These are phyloP conservation scores for Pseudomyrmex flavicornis DNA, from an alignment of 1,140 invertebrate genomes.

Conservation along the genomic window DNA sequence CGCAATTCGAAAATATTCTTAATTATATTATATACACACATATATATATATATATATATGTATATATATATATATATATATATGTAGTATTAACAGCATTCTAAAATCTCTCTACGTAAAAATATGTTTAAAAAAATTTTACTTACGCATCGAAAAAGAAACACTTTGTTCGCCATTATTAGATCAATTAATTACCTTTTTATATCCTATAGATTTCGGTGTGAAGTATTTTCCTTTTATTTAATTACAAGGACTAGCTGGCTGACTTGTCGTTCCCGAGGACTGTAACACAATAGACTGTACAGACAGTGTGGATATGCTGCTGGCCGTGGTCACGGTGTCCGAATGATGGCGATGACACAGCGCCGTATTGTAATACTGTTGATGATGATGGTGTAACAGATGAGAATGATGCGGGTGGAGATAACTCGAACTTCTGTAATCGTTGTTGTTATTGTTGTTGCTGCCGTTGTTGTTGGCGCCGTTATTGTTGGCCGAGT, in stretches of 20 bases:
- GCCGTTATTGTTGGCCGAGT: conserved; percentile 54
- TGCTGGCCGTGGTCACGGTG: conserved; percentile 49
- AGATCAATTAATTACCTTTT: conserved; percentile 1
- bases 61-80: too few species aligned
- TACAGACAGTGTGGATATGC: conserved; percentile 71
- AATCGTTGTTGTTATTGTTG: conserved; percentile 71
- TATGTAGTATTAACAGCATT: too few species aligned
- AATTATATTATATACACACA: too few species aligned
- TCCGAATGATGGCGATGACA: conserved; percentile 82
- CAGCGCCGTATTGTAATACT: conserved; percentile 84
- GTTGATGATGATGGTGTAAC: conserved; percentile 77
- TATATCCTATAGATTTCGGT: not conserved
- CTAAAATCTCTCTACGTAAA: too few species aligned
- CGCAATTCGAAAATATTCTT: too few species aligned
- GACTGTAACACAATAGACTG: conserved; percentile 79
- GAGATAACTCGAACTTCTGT: conserved; percentile 70
- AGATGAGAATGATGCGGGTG: conserved; percentile 64
- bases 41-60: too few species aligned
- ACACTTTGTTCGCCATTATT: too few species aligned
- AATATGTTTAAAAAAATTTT: too few species aligned
- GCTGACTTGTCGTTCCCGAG: conserved; percentile 75
- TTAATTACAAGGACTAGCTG: conserved; percentile 81
- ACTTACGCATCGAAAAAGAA: too few species aligned
- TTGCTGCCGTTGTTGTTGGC: conserved; percentile 49
- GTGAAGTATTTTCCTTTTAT: conserved; percentile 12